Percentiles rank a stretch among this genome's conserved stretches.
Evolutionary conservation across 2,888 invertebrate genomes (phyloP).

Genomic region (Augochlorella aurata): DNA sequence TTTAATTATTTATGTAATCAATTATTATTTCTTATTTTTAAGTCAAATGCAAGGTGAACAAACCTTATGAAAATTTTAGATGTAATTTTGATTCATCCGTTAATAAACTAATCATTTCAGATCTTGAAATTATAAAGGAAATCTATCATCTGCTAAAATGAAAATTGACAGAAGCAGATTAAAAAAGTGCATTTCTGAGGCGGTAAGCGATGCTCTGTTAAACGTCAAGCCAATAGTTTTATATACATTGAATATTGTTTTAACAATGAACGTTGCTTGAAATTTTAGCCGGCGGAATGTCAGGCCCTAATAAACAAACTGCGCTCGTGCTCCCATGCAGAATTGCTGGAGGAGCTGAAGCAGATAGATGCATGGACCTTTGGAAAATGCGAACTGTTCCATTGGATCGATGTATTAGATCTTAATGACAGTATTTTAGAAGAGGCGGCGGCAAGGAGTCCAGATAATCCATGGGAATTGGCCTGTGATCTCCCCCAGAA

Average conservation of each 20-base stretch:
- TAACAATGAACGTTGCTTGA: background rate
- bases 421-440: conserved; percentile 89
- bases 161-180: conserved; percentile 91
- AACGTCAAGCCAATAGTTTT: background rate
- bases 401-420: conserved; percentile 93
- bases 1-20: too few relatives aligned
- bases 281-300: conserved; percentile 87
- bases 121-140: conserved; percentile 69
- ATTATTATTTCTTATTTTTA: background rate
- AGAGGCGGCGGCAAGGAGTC: conserved; percentile 86
- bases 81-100: background rate
- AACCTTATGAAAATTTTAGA: too few relatives aligned
- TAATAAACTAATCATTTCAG: conserved; percentile 60
- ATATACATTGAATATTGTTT: background rate
- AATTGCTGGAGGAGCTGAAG: conserved; percentile 87
- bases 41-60: too few relatives aligned
- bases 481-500: conserved; percentile 88
- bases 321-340: conserved; percentile 86
- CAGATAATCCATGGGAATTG: conserved; percentile 87
- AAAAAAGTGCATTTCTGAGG: conserved; percentile 92
- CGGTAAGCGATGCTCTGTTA: conserved; percentile 83
- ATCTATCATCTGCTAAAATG: conserved; percentile 83
- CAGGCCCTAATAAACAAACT: conserved; percentile 89
- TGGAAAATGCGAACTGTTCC: conserved; percentile 93
- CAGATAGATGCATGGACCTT: conserved; percentile 92